Base-by-base conservation (phyloP, 2,888 invertebrate genomes). In the Patella pellucida region DNA sequence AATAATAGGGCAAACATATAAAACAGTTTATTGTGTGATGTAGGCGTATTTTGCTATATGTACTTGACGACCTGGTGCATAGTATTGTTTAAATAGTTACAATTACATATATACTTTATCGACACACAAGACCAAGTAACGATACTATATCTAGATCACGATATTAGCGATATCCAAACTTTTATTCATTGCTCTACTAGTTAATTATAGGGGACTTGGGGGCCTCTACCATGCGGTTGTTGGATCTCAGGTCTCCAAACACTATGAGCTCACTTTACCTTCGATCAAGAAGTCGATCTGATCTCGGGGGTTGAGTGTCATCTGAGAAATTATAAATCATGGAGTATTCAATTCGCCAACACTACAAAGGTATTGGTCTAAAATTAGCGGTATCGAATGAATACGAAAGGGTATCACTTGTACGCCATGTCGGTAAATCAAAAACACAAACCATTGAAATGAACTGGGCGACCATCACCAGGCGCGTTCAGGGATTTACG, bases 241-340 rank as follows among this genome's bases (percentile, higher is more conserved):
- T 23, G 23, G 41, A 41, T 41, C 62, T 62, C 62, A 23, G 62
- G 23, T 62, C 23, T 62, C 19, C 19, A 19, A 62, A 23, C 23
- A 23, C 62, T 23, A 62, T 23, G 23, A 23, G 23, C 62, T 62
- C 62, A 15, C 19, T 62, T 62, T 62, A 62, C 62, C 23, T 62
- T 62, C 23, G 19, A 19, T 23, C 62, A 62, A 23, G 23, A 11
- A 62, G 62, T 62, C 23, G 62, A 62, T 62, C 62, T 62, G 62
- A 62, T 62, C 62, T 62, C 19, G 19, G 19, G 62, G 62, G 62
- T 23, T 19, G 23, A 62, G 12, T 62, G 72, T 72, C 56, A 72
- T 72, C 62, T 67, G 72, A 72, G 72, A 72, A 72, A 72, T 72
- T 72, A 41, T 72, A 72, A 72, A 72, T 72, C 72, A 72, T 62